Base-by-base conservation (phyloP, 2,113 vertebrate species). In the Sinocyclocheilus anshuiensis region DNA sequence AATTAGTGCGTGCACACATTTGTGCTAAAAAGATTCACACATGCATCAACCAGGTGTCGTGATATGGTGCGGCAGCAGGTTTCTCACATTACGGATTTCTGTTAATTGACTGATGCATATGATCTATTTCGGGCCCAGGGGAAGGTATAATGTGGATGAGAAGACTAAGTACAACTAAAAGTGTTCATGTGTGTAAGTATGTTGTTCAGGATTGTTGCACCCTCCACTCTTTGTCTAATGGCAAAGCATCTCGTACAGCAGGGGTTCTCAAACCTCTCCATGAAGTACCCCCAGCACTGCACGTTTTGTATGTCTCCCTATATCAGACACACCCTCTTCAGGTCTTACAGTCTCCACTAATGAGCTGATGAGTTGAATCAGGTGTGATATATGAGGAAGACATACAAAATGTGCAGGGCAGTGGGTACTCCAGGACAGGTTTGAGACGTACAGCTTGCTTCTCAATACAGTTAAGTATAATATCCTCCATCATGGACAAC, bases 141-240 rank as follows among this genome's bases (percentile, higher is more conserved):
- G 74, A 77, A 26, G 4, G 16, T 3, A 13, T 33, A 63, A 42
- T 33, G 18, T 79, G 24, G 16, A 79, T 24, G 9, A 61, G 77
- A 7, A 79, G 50, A 59, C 77, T 57, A 22, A 79, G 26, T 81
- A 65, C 77, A 39, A 2, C 6, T 4, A 42, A 81, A 81, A 61
- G 36, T 82, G 59, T 45, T 63, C 57, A 81, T 48, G 59, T 81
- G 36, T 45, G 12, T 63, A 24, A 63, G 77, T 42, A 18, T 80
- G 29, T 15, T 63, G 53, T 80, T 57, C 29, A 39, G 29, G 33
- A 63, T 59, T 65, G 59, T 22, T 55, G 53, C 57, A 61, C 20
- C 63, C 42, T 63, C 61, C 4, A 12, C 36, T 12, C 24, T 48
- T 71, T 71, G 8, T 83, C 65, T 83, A 71, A 83, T 71, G 65